Conservation (phyloP, 2,888 invertebrate species). For the Odontocerum albicorne region DNA sequence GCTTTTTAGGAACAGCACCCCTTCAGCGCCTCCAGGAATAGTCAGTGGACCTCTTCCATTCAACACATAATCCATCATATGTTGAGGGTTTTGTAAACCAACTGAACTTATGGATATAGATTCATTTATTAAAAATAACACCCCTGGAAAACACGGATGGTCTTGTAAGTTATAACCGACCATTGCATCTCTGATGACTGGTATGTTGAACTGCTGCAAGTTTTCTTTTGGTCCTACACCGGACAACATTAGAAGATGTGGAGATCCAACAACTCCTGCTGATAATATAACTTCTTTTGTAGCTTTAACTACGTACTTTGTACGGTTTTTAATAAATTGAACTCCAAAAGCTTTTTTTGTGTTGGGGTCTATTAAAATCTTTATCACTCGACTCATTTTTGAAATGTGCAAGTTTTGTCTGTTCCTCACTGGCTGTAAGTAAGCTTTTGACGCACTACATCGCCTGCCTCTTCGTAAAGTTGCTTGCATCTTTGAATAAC, state of each 20-base stretch:
- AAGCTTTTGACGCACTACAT: conserved; percentile 80
- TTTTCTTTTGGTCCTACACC: conserved; percentile 74
- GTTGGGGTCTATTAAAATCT: conserved; percentile 64
- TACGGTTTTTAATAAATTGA: conserved; percentile 65
- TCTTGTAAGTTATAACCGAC: conserved; percentile 84
- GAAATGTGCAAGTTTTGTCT: conserved; percentile 71
- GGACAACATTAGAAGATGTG: conserved; percentile 83
- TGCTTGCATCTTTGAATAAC: conserved; percentile 72
- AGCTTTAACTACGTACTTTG: conserved; percentile 56
- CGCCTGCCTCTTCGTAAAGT: conserved; percentile 71
- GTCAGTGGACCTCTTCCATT: conserved; percentile 71
- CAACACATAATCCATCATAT: conserved; percentile 63
- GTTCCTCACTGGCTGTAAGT: conserved; percentile 65
- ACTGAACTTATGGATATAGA: conserved; percentile 69
- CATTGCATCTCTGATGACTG: conserved; percentile 65
- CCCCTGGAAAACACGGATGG: conserved; percentile 73
- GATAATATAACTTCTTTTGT: conserved; percentile 76
- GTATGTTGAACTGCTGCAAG: conserved; percentile 60
- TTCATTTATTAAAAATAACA: conserved; percentile 72
- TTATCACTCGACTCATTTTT: conserved; percentile 67
- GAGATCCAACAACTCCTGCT: conserved; percentile 82
- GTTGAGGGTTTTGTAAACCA: conserved; percentile 54
- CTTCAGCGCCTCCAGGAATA: conserved; percentile 76
- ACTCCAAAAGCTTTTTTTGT: conserved; percentile 67
- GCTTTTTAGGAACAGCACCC: conserved; percentile 73